Conservation (phyloP, 2,888 invertebrate species). For the Nasonovia ribisnigri region DNA sequence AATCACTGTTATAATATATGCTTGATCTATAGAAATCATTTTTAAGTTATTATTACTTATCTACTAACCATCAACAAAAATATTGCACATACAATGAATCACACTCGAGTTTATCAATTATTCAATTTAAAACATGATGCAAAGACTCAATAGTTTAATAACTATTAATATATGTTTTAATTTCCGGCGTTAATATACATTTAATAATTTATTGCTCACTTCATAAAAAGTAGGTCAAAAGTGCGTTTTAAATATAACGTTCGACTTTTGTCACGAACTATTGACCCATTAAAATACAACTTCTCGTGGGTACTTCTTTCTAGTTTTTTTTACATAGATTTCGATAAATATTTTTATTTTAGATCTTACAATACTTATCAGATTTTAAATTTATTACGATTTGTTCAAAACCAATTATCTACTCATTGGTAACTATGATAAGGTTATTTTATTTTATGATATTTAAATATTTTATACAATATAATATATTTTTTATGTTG, state of each 20-base stretch:
- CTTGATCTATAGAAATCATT: background rate
- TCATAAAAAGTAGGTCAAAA: slow-evolving; percentile 56
- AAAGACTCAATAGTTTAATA: slow-evolving; percentile 47
- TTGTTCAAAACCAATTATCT: background rate
- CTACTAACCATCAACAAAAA: slow-evolving; percentile 16
- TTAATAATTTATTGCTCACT: slow-evolving; percentile 27
- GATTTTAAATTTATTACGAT: background rate
- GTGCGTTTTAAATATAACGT: slow-evolving; percentile 53
- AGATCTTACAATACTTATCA: background rate
- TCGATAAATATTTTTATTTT: background rate
- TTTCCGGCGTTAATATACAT: slow-evolving; percentile 52
- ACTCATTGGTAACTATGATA: background rate
- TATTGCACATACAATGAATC: slow-evolving; percentile 31
- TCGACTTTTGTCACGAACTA: slow-evolving; percentile 57
- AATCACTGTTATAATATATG: background rate
- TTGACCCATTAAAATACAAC: slow-evolving; percentile 48
- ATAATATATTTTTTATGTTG: background rate
- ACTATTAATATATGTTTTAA: slow-evolving; percentile 56
- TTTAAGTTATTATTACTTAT: slow-evolving; percentile 9
- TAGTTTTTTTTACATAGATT: slow-evolving; percentile 7
- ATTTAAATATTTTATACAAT: background rate
- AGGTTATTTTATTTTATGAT: background rate
- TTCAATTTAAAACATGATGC: slow-evolving; percentile 55
- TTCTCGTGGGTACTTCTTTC: slow-evolving; percentile 29
- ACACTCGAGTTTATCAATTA: slow-evolving; percentile 54